phyloP scores from a whole-genome alignment of 2,113 vertebrate genomes.

The Paraplagusia blochii region DNA sequence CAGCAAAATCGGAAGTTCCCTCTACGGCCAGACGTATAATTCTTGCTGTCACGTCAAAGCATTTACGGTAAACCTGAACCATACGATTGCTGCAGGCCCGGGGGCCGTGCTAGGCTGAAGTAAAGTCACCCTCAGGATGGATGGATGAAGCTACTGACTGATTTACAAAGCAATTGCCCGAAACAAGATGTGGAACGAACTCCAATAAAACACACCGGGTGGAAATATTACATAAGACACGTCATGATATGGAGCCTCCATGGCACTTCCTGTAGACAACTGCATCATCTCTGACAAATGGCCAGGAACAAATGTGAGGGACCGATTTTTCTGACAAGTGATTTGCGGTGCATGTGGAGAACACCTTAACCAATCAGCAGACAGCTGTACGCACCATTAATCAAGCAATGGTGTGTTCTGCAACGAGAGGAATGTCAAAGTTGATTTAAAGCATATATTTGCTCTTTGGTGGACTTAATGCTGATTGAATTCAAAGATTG shows the following conservation, averaged over 20 bases:
- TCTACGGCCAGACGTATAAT: conserved; percentile 43
- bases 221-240: conserved; percentile 11
- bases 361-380: conserved; percentile 24
- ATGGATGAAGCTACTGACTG: background rate
- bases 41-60: conserved; percentile 52
- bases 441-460: too few species aligned
- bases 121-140: conserved; percentile 10
- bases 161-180: background rate
- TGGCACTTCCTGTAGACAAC: background rate
- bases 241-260: conserved; percentile 12
- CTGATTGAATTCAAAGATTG: too few species aligned
- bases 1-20: conserved; percentile 41
- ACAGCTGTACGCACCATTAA: conserved; percentile 47
- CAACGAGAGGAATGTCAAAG: conserved; percentile 15
- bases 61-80: conserved; percentile 62
- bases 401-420: conserved; percentile 8
- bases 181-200: background rate
- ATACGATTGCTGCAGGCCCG: conserved; percentile 21
- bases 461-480: too few species aligned
- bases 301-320: conserved; percentile 33
- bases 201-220: background rate
- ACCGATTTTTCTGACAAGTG: conserved; percentile 13
- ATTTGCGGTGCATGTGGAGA: conserved; percentile 34
- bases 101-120: conserved; percentile 7
- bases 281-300: conserved; percentile 10